Percentiles rank a stretch among this genome's conserved stretches.
Evolutionary conservation across 2,113 vertebrate species (phyloP).

Genomic region (Pan troglodytes): NHGRI_mPanTro3-v2.1_pri NC_072419.2:55489001-55489500

Average conservation of each 20-base stretch:
- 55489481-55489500: neutral
- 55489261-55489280: too few relatives aligned
- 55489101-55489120: too few relatives aligned
- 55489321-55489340: too few relatives aligned
- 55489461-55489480: neutral
- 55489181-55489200: too few relatives aligned
- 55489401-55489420: neutral
- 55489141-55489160: neutral
- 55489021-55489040: too few relatives aligned
- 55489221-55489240: too few relatives aligned
- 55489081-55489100: neutral
- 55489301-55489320: too few relatives aligned
- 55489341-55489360: neutral
- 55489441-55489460: neutral
- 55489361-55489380: neutral
- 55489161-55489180: neutral
- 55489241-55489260: too few relatives aligned
- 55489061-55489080: neutral
- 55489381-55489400: neutral
- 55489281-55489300: too few relatives aligned
- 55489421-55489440: neutral
- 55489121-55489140: neutral
- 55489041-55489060: too few relatives aligned
- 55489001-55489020: too few relatives aligned
- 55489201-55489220: too few relatives aligned